A percentile compares a stretch with the other conserved stretches of the same genome.
Evolutionary conservation across 2,888 invertebrate species (phyloP).

Genomic region (Lottia scabra): DNA sequence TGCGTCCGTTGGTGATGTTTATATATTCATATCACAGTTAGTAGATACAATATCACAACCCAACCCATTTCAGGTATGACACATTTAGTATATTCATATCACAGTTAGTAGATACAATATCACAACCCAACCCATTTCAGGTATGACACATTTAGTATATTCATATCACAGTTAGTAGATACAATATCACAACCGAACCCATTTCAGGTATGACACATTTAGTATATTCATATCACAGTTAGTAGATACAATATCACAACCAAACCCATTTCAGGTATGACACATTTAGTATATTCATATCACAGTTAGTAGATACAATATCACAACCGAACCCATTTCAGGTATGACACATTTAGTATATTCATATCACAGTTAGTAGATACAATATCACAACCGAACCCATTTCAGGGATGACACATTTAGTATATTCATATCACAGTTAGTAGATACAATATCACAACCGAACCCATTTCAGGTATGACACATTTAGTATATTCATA

Average conservation of each 20-base stretch:
- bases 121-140: constrained; percentile 50
- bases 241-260: constrained; percentile 42
- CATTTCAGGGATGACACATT: too few relatives aligned
- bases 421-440: too few relatives aligned
- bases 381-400: too few relatives aligned
- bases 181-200: constrained; percentile 42
- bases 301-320: too few relatives aligned
- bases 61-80: constrained; percentile 51
- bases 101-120: constrained; percentile 50
- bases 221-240: constrained; percentile 51
- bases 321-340: too few relatives aligned
- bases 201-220: constrained; percentile 44
- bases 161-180: constrained; percentile 53
- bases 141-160: constrained; percentile 35
- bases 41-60: constrained; percentile 43
- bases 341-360: too few relatives aligned
- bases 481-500: too few relatives aligned
- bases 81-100: constrained; percentile 39
- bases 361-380: too few relatives aligned
- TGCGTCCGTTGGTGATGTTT: constrained; percentile 58
- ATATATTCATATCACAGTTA: constrained; percentile 55
- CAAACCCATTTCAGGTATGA: constrained; percentile 52
- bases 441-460: too few relatives aligned
- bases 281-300: too few relatives aligned
- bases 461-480: too few relatives aligned